Conservation (phyloP, 2,797 vertebrate genomes). For the Lepus townsendii region DNA sequence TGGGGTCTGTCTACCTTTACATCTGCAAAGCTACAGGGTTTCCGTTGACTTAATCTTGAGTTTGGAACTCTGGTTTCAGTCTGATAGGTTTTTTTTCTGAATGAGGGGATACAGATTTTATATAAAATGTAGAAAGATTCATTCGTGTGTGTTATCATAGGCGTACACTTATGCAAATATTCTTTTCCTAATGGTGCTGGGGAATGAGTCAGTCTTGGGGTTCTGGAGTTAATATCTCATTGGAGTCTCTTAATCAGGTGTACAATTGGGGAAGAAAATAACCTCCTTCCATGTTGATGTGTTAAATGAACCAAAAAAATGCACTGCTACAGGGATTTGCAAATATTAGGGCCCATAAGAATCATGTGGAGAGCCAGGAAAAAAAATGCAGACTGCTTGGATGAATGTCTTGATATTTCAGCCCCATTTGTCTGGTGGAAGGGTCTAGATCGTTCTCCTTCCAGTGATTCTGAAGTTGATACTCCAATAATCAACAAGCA, state of each 20-base stretch:
- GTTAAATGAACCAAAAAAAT: background rate
- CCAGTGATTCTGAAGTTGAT: background rate
- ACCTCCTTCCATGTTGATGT: background rate
- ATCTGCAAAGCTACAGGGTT: background rate
- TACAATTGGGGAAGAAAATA: background rate
- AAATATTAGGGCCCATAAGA: background rate
- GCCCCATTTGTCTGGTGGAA: background rate
- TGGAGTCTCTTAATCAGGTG: background rate
- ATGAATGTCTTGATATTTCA: background rate
- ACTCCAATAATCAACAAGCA: background rate
- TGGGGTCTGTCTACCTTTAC: background rate
- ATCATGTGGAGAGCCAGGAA: background rate
- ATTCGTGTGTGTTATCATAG: background rate
- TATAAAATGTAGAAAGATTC: background rate
- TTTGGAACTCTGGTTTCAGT: background rate
- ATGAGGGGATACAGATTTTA: background rate
- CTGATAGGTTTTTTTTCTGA: conserved; percentile 1
- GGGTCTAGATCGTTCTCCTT: background rate
- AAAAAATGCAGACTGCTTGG: background rate
- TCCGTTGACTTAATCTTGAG: background rate
- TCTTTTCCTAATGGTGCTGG: background rate
- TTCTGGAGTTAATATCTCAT: background rate
- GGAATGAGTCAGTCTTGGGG: background rate
- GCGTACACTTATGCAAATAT: background rate
- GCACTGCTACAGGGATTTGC: background rate